Base-by-base conservation (phyloP, 1,140 invertebrate genomes). In the Solenopsis fugax region DNA sequence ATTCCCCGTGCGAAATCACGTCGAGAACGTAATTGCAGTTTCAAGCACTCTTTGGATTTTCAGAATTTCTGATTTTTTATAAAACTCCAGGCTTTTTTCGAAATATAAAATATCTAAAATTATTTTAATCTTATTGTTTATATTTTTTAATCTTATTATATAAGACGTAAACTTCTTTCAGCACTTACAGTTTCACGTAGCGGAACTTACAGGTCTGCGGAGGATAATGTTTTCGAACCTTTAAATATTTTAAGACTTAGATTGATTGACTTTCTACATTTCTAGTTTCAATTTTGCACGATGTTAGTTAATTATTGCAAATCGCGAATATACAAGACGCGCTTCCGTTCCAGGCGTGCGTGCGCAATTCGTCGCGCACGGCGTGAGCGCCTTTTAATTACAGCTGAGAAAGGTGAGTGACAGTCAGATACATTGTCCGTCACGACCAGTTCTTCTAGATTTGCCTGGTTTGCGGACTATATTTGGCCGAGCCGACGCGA, bases 361-460 rank as follows among this genome's bases (percentile, higher is more conserved):
- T 71, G 52, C 37, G 52, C 34, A 50, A 67, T 54, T 67, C 24
- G 6, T 4, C 13, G 21, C 21, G 45, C 21, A 45, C 18, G 6
- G 6, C 16, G 54, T 50, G 21, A 87, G 72, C 48, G 82, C 50
- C 73, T 78, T 86, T 89, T 86, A 89, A 89, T 89, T 84, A 34
- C 24, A 52, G 64, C 45, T 67, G 72, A 87, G 58, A 24, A 87
- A 87, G 18, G 45, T 10, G 34, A 76, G 69, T 41, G 82, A 89
- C 76, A 90, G 85, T 87, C 64, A 60, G 76, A 87, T 65, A 60
- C 54, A 88, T 87, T 78, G 77, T 89, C 65, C 45, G 34, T 41
- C 50, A 67, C 56, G 82, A 89, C 77, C 65, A 84, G 88, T 89
- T 89, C 88, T 87, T 87, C 50, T 67, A 29, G 85, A 80, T 69